Percentiles rank a stretch among this genome's conserved stretches.
Conservation (phyloP, 2,113 vertebrate species). For the Sardina pilchardus region DNA sequence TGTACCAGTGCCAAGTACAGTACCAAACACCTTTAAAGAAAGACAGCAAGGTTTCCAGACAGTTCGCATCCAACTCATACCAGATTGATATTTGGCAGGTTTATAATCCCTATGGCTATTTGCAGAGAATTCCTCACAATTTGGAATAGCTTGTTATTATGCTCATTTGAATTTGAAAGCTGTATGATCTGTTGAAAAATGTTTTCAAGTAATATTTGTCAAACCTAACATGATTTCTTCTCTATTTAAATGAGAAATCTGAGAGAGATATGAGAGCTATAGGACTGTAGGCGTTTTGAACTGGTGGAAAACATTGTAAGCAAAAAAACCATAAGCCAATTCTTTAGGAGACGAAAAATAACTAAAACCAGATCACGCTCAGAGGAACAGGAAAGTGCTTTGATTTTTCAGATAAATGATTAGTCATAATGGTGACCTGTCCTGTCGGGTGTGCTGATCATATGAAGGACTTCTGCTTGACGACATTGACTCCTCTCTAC, state of each 20-base stretch:
- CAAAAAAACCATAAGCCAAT: not conserved
- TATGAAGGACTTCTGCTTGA: not conserved
- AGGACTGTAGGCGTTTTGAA: not conserved
- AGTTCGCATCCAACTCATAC: not conserved
- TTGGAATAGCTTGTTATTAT: not conserved
- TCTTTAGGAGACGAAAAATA: not conserved
- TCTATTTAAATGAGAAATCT: not conserved
- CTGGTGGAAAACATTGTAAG: not conserved
- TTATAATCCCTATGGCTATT: not conserved
- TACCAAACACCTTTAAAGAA: constrained; percentile 5
- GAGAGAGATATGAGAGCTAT: too few relatives aligned
- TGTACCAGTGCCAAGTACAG: not conserved
- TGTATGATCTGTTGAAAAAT: not conserved
- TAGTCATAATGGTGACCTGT: not conserved
- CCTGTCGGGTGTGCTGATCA: not conserved
- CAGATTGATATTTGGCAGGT: not conserved
- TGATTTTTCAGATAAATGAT: not conserved
- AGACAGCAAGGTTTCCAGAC: not conserved
- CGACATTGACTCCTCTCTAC: not conserved
- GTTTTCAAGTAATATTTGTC: not conserved
- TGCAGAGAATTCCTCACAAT: not conserved
- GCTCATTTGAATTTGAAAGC: not conserved
- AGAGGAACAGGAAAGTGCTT: constrained; percentile 20
- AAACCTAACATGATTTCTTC: not conserved
- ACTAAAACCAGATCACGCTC: not conserved